Base-by-base conservation (phyloP, 2,888 invertebrate genomes). In the Sacculina carcini region DNA sequence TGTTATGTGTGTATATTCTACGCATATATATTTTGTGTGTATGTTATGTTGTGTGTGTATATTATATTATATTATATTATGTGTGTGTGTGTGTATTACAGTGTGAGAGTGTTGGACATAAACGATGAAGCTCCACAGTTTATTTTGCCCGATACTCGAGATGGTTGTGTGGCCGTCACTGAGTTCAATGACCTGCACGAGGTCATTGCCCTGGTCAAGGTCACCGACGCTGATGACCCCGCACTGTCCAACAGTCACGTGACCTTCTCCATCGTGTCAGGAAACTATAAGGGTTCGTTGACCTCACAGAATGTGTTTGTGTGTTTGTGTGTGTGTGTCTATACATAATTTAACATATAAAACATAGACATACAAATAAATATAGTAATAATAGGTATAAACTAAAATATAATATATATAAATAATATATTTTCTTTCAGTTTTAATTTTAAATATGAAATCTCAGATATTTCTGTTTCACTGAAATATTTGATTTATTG, bases 111-210 rank as follows among this genome's bases (percentile, higher is more conserved):
- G 52, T 67, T 78, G 55, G 87, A 89, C 62, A 81, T 85, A 42
- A 89, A 89, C 62, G 89, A 89, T 64, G 83, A 85, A 61, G 64
- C 74, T 0, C 87, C 87, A 0, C 70, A 76, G 50, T 71, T 89
- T 24, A 72, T 73, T 16, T 42, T 51, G 46, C 40, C 42, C 36
- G 32, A 40, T n/a, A n/a, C n/a, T n/a, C 51, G 54, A 2, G 48
- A 56, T 5, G 55, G 52, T 1, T 87, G 86, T 62, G 71, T 79
- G 1, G 77, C 78, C 16, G 76, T 87, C 52, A 83, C 84, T 0
- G 89, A 89, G 66, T 89, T 87, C 66, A 86, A 87, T 61, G 79
- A 82, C 59, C 67, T 75, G n/a, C 73, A 78, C 19, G 83, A 85
- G 57, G 71, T 77, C 3, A 75, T 89, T 50, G 72, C 76, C n/a